A percentile compares a stretch with the other conserved stretches of the same genome.
phyloP scores from a whole-genome alignment of 2,888 invertebrate species.

The Eudasyphora cyanicolor region DNA sequence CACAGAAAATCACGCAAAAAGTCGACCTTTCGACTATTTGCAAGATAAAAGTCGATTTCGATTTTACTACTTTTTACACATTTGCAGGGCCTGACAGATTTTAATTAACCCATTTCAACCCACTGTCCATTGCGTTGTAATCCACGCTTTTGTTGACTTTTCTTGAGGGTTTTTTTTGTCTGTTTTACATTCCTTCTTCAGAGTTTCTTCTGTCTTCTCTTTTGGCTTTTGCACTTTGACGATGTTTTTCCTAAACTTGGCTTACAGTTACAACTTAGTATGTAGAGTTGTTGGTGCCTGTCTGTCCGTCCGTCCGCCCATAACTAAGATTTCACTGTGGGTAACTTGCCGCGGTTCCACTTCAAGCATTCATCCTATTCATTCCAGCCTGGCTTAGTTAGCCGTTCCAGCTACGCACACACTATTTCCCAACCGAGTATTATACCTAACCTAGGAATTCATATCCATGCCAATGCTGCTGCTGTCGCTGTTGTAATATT shows the following conservation, averaged over 20 bases:
- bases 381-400: not conserved
- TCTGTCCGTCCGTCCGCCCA: too few relatives aligned
- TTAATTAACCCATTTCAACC: too few relatives aligned
- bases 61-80: too few relatives aligned
- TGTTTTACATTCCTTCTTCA: not conserved
- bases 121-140: not conserved
- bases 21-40: too few relatives aligned
- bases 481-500: constrained; percentile 48
- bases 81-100: too few relatives aligned
- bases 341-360: not conserved
- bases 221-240: not conserved
- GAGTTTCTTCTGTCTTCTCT: not conserved
- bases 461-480: not conserved
- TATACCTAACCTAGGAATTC: constrained; percentile 40
- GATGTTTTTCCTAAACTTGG: not conserved
- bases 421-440: not conserved
- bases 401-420: constrained; percentile 4
- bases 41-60: too few relatives aligned
- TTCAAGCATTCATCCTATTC: not conserved
- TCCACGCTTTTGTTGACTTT: not conserved
- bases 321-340: not conserved
- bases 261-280: too few relatives aligned
- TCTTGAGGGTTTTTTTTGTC: not conserved
- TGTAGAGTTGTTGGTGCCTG: too few relatives aligned
- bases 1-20: too few relatives aligned